Conservation (phyloP, 2,888 invertebrate species). For the Epinotia brunnichana region DNA sequence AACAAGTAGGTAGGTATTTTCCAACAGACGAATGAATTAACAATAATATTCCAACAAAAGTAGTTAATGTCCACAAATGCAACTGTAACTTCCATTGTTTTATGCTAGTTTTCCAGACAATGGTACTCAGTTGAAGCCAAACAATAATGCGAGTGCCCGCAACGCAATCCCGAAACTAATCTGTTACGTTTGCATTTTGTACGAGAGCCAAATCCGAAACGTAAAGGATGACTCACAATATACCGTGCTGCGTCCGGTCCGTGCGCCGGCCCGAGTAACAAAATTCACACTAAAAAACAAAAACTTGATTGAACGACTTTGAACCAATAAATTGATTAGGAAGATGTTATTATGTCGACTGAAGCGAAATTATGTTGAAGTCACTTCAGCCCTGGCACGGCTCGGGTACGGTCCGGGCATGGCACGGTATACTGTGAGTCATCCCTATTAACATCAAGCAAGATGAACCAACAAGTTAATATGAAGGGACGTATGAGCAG, state of each 20-base stretch:
- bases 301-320: no score
- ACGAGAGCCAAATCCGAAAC: slow-evolving; percentile 64
- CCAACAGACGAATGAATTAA: slow-evolving; percentile 3
- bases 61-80: slow-evolving; percentile 22
- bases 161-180: slow-evolving; percentile 70
- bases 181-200: slow-evolving; percentile 74
- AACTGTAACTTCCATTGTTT: slow-evolving; percentile 30
- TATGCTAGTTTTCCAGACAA: slow-evolving; percentile 43
- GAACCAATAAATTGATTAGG: no score
- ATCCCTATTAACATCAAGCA: slow-evolving; percentile 53
- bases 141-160: slow-evolving; percentile 58
- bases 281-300: no score
- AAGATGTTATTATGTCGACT: no score
- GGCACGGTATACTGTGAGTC: neutral
- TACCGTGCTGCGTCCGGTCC: neutral
- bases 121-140: slow-evolving; percentile 62
- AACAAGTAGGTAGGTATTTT: neutral
- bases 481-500: slow-evolving; percentile 16
- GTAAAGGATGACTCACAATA: slow-evolving; percentile 44
- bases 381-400: no score
- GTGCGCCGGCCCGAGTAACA: neutral
- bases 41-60: slow-evolving; percentile 14
- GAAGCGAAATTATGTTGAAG: no score
- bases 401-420: neutral
- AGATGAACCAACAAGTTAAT: slow-evolving; percentile 53